Evolutionary conservation across 1,140 invertebrate species (phyloP), one percentile per base, ranked within the genome.

Genomic region (Diachasma alloeum): DNA sequence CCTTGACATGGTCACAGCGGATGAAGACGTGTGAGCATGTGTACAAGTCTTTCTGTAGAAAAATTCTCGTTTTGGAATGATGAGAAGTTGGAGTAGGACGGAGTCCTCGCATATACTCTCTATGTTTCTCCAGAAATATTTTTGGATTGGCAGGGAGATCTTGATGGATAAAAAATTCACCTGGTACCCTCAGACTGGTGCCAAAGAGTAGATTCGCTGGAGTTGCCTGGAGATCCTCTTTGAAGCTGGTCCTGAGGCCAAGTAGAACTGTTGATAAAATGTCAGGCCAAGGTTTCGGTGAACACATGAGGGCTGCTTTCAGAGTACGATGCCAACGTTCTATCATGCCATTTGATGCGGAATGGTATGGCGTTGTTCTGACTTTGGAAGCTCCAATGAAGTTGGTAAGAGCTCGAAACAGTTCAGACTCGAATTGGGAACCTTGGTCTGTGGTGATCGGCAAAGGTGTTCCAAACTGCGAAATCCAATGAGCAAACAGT

Each of bases 401-500:
- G 6, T 72, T 53, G 13, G 75, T 19, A 3, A 78, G 63, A 10
- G 59, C 73, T 8, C 56, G 0, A 19, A 80, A 78, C 6, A 80
- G n/a, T 4, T 59, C 15, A 17, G 77, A 78, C 69, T 80, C 79
- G 26, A 78, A 78, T 59, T 74, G 72, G 9, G 72, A 42, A 44
- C 72, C 72, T 19, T 72, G 71, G 53, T 80, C 74, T 0, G 69
- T 72, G 1, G 74, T 74, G 5, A 75, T 70, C 22, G 44, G 73
- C 44, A 67, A 10, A 11, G 84, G 84, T n/a, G 78, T 67, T 9
- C 85, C 87, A 79, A 83, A 89, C 11, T 83, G 46, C 8, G 83
- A 36, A 17, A 90, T 81, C 88, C 88, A 90, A 37, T 56, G 42
- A 5, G 66, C 13, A 42, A 85, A 26, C 26, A 90, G 73, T 6